phyloP scores from a whole-genome alignment of 2,797 vertebrate species.

The Pseudopleuronectes americanus region DNA sequence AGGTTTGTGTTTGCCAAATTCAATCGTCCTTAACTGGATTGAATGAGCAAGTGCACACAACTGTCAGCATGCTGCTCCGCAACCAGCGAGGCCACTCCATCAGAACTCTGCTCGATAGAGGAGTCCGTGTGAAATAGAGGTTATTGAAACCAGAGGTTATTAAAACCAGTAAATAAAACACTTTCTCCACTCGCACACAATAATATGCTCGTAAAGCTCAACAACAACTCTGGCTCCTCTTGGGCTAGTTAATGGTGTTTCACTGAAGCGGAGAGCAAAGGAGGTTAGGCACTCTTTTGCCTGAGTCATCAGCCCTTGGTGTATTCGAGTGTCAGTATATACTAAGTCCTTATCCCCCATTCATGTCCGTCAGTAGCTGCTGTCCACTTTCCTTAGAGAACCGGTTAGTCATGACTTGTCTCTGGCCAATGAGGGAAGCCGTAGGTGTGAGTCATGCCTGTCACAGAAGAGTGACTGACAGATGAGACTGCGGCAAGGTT shows the following conservation, averaged over 20 bases:
- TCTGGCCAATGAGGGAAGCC: constrained; percentile 55
- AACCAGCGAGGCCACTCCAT: not conserved
- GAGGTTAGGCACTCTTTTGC: constrained; percentile 21
- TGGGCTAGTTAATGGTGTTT: not conserved
- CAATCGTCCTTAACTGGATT: not conserved
- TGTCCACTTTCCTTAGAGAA: constrained; percentile 56
- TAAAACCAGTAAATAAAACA: not conserved
- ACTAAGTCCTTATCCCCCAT: constrained; percentile 28
- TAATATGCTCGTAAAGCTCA: not conserved
- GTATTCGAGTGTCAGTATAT: constrained; percentile 19
- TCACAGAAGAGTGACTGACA: constrained; percentile 68
- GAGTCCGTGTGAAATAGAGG: not conserved
- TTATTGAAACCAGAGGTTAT: constrained; percentile 3
- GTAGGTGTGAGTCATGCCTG: constrained; percentile 66
- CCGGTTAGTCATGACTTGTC: constrained; percentile 68
- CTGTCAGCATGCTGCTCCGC: constrained; percentile 2
- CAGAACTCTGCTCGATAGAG: constrained; percentile 10
- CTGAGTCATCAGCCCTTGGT: constrained; percentile 51
- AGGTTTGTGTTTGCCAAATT: not conserved
- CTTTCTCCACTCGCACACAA: not conserved
- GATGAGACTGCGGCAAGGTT: constrained; percentile 70
- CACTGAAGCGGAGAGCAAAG: constrained; percentile 10
- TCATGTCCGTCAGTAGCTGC: constrained; percentile 58
- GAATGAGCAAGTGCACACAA: constrained; percentile 1
- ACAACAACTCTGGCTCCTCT: not conserved